Evolutionary conservation across 2,888 invertebrate species (phyloP).

Genomic region (Drosophila setosimentum): DNA sequence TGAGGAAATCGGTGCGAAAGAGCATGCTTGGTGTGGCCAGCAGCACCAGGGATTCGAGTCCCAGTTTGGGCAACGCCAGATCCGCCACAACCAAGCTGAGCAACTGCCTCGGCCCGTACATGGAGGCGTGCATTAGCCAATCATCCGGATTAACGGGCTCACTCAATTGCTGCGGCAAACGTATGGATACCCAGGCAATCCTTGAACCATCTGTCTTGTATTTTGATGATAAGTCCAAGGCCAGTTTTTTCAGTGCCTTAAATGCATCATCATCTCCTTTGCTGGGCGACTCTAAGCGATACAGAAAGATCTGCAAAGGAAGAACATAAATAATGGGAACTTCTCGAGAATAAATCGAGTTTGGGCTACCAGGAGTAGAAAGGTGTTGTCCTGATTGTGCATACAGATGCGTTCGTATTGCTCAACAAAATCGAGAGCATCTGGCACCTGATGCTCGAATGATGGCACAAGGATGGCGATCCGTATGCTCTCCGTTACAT

Average conservation of each 20-base stretch:
- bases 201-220: slow-evolving; percentile 89
- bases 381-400: slow-evolving; percentile 91
- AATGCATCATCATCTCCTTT: slow-evolving; percentile 88
- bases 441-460: slow-evolving; percentile 86
- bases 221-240: slow-evolving; percentile 88
- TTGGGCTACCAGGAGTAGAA: slow-evolving; percentile 88
- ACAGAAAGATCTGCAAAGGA: slow-evolving; percentile 87
- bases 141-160: slow-evolving; percentile 57
- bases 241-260: slow-evolving; percentile 88
- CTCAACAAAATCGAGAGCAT: slow-evolving; percentile 89
- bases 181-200: slow-evolving; percentile 90
- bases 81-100: slow-evolving; percentile 87
- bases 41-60: slow-evolving; percentile 90
- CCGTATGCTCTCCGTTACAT: slow-evolving; percentile 96
- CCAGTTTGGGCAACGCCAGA: slow-evolving; percentile 89
- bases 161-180: slow-evolving; percentile 86
- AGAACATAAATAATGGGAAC: neutral
- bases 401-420: slow-evolving; percentile 91
- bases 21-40: slow-evolving; percentile 89
- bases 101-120: slow-evolving; percentile 84
- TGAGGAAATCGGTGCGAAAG: slow-evolving; percentile 93
- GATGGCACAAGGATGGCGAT: slow-evolving; percentile 92
- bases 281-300: slow-evolving; percentile 88
- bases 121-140: slow-evolving; percentile 83
- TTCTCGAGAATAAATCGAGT: neutral